Conservation (phyloP, 2,113 vertebrate species). For the Thermophis baileyi region DNA sequence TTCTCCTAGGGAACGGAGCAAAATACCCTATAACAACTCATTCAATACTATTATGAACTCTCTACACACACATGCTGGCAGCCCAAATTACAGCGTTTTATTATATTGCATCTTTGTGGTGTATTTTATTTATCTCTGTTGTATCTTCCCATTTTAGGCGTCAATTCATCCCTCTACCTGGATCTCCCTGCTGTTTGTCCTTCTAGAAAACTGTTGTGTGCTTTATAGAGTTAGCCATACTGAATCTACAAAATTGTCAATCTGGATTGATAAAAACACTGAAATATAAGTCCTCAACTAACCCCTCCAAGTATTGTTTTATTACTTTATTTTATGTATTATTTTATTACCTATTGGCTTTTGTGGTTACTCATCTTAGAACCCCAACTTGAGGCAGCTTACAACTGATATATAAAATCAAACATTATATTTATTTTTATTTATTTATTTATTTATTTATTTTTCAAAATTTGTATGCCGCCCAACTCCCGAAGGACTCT, state of each 20-base stretch:
- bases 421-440: no score
- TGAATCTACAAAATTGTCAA: slow-evolving; percentile 31
- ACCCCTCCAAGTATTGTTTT: not conserved
- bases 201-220: slow-evolving; percentile 41
- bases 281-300: not conserved
- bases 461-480: no score
- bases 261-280: slow-evolving; percentile 9
- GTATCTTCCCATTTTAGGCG: slow-evolving; percentile 50
- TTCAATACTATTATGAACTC: slow-evolving; percentile 56
- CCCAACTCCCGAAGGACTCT: no score
- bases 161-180: slow-evolving; percentile 60
- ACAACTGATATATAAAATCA: not conserved
- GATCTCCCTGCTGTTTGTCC: slow-evolving; percentile 57
- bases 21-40: slow-evolving; percentile 66
- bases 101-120: slow-evolving; percentile 70
- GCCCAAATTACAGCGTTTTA: slow-evolving; percentile 73
- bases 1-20: slow-evolving; percentile 44
- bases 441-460: no score
- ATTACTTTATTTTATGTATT: not conserved
- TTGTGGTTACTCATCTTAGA: not conserved
- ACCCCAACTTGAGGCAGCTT: not conserved
- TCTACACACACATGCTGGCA: slow-evolving; percentile 62
- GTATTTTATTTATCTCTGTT: slow-evolving; percentile 73
- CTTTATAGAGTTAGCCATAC: slow-evolving; percentile 30
- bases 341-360: not conserved